phyloP scores from a whole-genome alignment of 2,888 invertebrate genomes.

The Cheilosia variabilis region DNA sequence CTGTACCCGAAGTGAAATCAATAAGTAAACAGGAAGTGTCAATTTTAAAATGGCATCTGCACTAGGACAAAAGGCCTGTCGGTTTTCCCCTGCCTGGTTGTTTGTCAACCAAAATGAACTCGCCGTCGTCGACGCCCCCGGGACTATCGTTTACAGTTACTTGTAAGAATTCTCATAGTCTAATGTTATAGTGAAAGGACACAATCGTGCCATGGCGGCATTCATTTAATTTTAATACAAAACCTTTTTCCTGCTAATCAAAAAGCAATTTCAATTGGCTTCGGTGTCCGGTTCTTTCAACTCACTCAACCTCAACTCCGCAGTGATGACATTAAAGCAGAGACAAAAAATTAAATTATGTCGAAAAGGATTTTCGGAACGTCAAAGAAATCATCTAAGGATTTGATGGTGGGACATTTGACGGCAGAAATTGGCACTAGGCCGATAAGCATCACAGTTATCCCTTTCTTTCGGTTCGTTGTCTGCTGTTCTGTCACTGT shows the following conservation, averaged over 20 bases:
- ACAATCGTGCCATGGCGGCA: constrained; percentile 21
- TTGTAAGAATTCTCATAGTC: not conserved
- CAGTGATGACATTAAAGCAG: constrained; percentile 16
- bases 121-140: constrained; percentile 2
- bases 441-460: constrained; percentile 39
- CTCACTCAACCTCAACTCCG: constrained; percentile 1
- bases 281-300: not conserved
- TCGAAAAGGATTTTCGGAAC: constrained; percentile 55
- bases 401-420: constrained; percentile 11
- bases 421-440: constrained; percentile 57
- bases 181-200: constrained; percentile 12
- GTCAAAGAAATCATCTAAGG: constrained; percentile 42
- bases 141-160: no score
- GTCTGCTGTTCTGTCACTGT: constrained; percentile 28
- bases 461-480: constrained; percentile 16
- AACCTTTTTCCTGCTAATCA: constrained; percentile 64
- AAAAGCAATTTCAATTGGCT: constrained; percentile 64
- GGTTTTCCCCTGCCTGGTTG: not conserved
- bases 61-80: constrained; percentile 48
- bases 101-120: constrained; percentile 31
- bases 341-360: constrained; percentile 53
- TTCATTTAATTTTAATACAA: constrained; percentile 44
- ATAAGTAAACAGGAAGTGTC: constrained; percentile 55
- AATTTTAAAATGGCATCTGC: constrained; percentile 64
- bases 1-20: constrained; percentile 47